Base-by-base conservation (phyloP, 2,797 vertebrate species). In the Jordanella pulchra region DNA sequence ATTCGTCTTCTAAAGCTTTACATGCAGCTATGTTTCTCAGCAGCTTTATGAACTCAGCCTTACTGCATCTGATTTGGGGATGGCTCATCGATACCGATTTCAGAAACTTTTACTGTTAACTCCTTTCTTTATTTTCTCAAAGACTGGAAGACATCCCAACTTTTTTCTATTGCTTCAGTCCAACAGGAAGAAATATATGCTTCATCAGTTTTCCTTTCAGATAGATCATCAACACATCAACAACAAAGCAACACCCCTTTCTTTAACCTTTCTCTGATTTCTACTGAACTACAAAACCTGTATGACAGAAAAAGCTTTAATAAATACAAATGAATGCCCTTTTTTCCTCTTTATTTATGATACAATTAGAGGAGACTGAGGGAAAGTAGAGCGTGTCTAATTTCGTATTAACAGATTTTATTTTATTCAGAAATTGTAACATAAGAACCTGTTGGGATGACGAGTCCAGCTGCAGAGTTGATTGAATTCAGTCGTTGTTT, bases 21-120 rank as follows among this genome's bases (percentile, higher is more conserved):
- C 47, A 69, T 60, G 64, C 32, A 65, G 21, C 65, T 48, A 77
- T 65, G 21, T 25, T 67, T 66, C 39, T 75, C 48, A 73, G 73
- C 55, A 35, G 45, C 35, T 68, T 35, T 58, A 30, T 69, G 47
- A 84, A 71, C 32, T 65, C 69, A 71, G 51, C 70, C 30, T 78
- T 28, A 10, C 54, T 48, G 47, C 17, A 3, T 48, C 47, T 48
- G 47, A 48, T 18, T 48, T 1, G 18, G 15, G 47, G 15, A 4
- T 17, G 47, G 47, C 4, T 4, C 17, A 17, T 15, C 14, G 10
- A 45, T 45, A 45, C 44, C 10, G 44, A 45, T 45, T 45, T 15
- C 44, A 45, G 44, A 3, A 15, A 18, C 15, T 48, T 48, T 17
- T 48, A 17, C 5, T 4, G 13, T 47, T n/a, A n/a, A n/a, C n/a